phyloP scores from a whole-genome alignment of 2,888 invertebrate species.

The Trypoxylon attenuatum region DNA sequence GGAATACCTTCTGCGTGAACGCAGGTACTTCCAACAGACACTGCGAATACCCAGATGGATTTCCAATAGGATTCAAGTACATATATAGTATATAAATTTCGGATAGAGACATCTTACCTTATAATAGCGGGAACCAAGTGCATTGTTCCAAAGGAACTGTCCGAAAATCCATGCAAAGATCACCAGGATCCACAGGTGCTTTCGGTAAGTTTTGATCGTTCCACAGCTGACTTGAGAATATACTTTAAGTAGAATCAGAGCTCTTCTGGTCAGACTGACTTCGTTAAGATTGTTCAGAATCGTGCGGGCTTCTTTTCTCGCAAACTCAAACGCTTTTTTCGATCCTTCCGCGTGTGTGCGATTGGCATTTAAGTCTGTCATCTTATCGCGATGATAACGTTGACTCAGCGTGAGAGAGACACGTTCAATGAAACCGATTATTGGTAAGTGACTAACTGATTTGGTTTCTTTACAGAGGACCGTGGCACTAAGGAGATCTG shows the following conservation, averaged over 20 bases:
- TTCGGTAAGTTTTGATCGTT: conserved; percentile 28
- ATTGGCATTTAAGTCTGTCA: conserved; percentile 51
- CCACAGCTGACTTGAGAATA: conserved; percentile 37
- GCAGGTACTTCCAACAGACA: conserved; percentile 63
- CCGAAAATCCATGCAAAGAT: conserved; percentile 47
- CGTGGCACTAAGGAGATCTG: neutral
- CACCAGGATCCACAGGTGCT: conserved; percentile 47
- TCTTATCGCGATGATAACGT: conserved; percentile 11
- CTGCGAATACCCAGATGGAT: too few species aligned
- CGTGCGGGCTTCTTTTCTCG: conserved; percentile 55
- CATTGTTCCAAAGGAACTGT: conserved; percentile 40
- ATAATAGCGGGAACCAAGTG: conserved; percentile 23
- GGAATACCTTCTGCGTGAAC: conserved; percentile 76
- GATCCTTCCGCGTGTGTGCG: conserved; percentile 19
- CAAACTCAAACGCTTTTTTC: conserved; percentile 50
- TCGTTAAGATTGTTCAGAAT: conserved; percentile 55
- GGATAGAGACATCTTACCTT: conserved; percentile 41
- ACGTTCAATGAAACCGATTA: too few species aligned
- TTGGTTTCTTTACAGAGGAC: too few species aligned
- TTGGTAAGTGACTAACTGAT: too few species aligned
- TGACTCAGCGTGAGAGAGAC: too few species aligned
- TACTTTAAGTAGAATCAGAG: conserved; percentile 39
- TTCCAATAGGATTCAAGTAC: too few species aligned
- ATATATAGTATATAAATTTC: neutral
- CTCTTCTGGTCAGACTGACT: conserved; percentile 30